Base-by-base conservation (phyloP, 2,888 invertebrate genomes). In the Tolmerus cingulatus region DNA sequence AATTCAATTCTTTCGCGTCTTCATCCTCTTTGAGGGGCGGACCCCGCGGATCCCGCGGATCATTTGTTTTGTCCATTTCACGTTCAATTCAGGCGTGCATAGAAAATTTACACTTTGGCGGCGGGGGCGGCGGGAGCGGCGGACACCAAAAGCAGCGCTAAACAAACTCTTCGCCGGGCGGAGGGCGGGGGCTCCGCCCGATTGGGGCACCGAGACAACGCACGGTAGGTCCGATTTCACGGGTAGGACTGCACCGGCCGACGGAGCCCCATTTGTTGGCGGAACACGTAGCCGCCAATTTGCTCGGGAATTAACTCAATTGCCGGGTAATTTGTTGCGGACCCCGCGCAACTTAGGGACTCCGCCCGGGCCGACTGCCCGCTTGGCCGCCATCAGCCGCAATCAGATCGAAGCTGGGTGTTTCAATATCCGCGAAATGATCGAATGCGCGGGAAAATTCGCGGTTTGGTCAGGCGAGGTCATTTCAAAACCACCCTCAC, bases 301-400 rank as follows among this genome's bases (percentile, higher is more conserved):
- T 82, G 82, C 37, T 12, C 34, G 82, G 57, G 82, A 82, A 82
- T 82, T 82, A 82, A 82, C 82, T 82, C 30, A 82, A 82, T 82
- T 82, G 82, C 82, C 82, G 82, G 82, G 82, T 82, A 82, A 82
- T 82, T 82, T 82, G 82, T 34, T 82, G 34, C 51, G 82, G 30
- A 82, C 55, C 51, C 82, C 82, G 27, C 82, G 27, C 55, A 34
- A 51, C 43, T 82, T 82, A 57, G 57, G 16, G 55, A 8, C 23
- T 23, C 78, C 46, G 12, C 37, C 79, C 40, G n/a, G n/a, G 34
- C 34, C 34, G 34, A 5, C 34, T 34, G 0, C 34, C 34, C 34
- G 34, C 34, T 7, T 7, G 34, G 19, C 79, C 40, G n/a, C 30
- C 27, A 19, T 30, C 27, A 55, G 1, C 37, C 37, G 51, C 55